These are phyloP conservation scores for Patagioenas fasciata DNA, from an alignment of 2,113 vertebrate genomes.

Conservation along the genomic window DNA sequence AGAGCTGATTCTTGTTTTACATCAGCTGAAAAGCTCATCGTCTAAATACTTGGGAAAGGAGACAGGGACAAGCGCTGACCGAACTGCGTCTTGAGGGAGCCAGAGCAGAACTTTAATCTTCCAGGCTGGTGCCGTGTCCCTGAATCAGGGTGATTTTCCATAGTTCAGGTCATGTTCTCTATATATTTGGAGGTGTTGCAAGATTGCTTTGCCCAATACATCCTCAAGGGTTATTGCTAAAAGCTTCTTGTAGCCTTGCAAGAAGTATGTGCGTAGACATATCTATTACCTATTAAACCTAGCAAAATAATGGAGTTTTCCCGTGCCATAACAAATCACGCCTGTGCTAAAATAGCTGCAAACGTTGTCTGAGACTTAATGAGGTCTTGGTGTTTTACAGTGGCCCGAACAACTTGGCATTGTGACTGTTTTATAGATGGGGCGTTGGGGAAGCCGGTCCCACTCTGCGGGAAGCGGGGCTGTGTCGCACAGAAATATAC, in stretches of 20 bases:
- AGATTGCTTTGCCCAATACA: constrained; percentile 38
- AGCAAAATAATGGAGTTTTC: constrained; percentile 37
- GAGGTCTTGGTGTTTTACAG: constrained; percentile 67
- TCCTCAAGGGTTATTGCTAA: constrained; percentile 50
- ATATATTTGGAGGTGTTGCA: constrained; percentile 1
- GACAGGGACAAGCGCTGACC: neutral
- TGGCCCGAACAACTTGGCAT: constrained; percentile 46
- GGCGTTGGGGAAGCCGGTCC: neutral
- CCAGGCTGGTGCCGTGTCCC: constrained; percentile 10
- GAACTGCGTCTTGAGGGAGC: neutral
- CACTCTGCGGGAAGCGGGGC: neutral
- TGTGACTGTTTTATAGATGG: constrained; percentile 19
- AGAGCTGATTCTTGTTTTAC: constrained; percentile 22
- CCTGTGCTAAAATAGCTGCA: constrained; percentile 50
- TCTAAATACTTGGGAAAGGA: neutral
- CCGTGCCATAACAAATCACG: constrained; percentile 58
- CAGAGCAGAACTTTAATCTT: constrained; percentile 50
- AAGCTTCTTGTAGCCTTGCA: neutral
- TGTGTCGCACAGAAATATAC: neutral
- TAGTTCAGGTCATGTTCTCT: constrained; percentile 33
- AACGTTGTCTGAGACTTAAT: constrained; percentile 67
- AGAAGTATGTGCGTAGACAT: constrained; percentile 27
- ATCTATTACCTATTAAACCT: constrained; percentile 52
- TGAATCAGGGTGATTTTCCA: constrained; percentile 1
- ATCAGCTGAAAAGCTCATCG: neutral